These are phyloP conservation scores for Chaetoderma sp. DNA, from an alignment of 2,888 invertebrate genomes.

Conservation along the genomic window DNA sequence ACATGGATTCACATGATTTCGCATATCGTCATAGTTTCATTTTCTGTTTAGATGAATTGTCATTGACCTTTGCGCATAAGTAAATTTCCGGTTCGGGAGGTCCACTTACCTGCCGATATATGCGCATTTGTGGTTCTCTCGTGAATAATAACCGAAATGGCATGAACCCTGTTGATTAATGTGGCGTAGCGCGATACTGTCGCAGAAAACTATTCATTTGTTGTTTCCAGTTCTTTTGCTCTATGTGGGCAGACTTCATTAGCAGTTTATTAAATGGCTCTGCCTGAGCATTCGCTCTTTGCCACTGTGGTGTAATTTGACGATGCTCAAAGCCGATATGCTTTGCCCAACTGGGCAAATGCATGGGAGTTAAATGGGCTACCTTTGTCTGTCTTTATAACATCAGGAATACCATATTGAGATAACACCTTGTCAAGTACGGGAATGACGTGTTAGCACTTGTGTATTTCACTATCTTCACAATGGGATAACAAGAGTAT, in stretches of 20 bases:
- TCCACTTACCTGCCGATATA: not conserved
- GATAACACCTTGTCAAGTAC: constrained; percentile 15
- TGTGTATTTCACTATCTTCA: constrained; percentile 24
- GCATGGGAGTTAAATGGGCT: constrained; percentile 15
- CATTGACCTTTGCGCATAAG: not conserved
- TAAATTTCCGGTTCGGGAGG: not conserved
- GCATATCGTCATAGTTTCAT: not conserved
- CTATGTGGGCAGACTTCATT: not conserved
- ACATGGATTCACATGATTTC: not conserved
- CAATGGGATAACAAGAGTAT: constrained; percentile 17
- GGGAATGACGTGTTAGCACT: constrained; percentile 29
- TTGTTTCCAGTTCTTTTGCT: constrained; percentile 2
- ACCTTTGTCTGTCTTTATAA: constrained; percentile 30
- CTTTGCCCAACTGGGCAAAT: not conserved
- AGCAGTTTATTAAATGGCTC: not conserved
- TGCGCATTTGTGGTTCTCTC: not conserved
- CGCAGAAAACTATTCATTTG: not conserved
- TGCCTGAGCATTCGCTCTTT: constrained; percentile 10
- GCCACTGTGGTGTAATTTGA: constrained; percentile 15
- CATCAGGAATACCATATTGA: constrained; percentile 17
- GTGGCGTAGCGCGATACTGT: not conserved
- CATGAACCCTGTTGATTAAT: not conserved
- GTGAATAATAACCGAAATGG: not conserved
- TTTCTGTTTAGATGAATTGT: not conserved
- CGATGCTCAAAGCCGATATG: not conserved